Evolutionary conservation across 2,888 invertebrate genomes (phyloP), one percentile per base, ranked within the genome.

Genomic region (Hyposoter dolosus): DNA sequence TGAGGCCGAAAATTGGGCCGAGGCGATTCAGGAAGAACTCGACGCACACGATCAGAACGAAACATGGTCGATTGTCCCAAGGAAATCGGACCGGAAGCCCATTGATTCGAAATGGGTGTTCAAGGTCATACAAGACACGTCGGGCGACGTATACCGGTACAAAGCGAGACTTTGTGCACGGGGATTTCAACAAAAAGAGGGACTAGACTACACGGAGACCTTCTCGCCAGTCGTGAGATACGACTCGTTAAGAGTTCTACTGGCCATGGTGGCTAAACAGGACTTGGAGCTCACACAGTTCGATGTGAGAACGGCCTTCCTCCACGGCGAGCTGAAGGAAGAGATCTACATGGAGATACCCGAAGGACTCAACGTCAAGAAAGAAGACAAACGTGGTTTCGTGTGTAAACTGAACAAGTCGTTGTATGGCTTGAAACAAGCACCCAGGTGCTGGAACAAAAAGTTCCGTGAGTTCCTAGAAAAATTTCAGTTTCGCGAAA

Each of bases 141-240:
- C 63, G 40, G 88, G 88, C 3, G 68, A 53, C 23, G 47, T 77
- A 9, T 82, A 17, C 3, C 19, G 82, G 12, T 85, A 68, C 71
- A 89, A 88, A 50, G 87, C 89, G 3, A 76, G 89, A 45, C 50
- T 88, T 6, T 88, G 88, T 77, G 88, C 88, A 23, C 17, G 80
- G 71, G 88, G 87, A 23, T 89, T 86, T 23, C 69, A 32, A 7
- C 88, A 87, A 45, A 50, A 72, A 6, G 71, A 71, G 2, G 78
- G 50, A 1, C 50, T 85, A 12, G 82, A 85, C 19, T 80, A 71
- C 69, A 79, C 32, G 6, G 68, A 79, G 79, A 77, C 69, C 32
- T 71, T n/a, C n/a, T n/a, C n/a, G n/a, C n/a, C n/a, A n/a, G n/a
- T n/a, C n/a, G n/a, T n/a, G n/a, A n/a, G n/a, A 47, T 23, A 47